A percentile compares a stretch with the other conserved stretches of the same genome.
Conservation (phyloP, 2,113 vertebrate species). For the Cyanoramphus novaezelandiae region DNA sequence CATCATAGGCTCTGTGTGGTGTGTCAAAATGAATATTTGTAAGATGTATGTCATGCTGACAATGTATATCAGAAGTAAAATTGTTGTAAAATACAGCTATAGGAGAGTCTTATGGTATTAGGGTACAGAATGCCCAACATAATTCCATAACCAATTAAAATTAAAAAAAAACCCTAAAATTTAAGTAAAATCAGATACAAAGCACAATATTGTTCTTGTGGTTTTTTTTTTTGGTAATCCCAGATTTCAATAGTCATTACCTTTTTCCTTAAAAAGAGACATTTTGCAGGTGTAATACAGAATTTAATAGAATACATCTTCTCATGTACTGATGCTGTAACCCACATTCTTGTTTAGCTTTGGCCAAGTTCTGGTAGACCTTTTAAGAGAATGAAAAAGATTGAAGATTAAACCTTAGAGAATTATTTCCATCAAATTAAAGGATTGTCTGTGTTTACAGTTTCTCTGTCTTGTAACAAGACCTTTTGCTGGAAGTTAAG, state of each 20-base stretch:
- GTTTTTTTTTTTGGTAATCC: neutral
- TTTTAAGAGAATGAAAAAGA: neutral
- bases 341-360: neutral
- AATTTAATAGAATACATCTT: neutral
- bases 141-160: neutral
- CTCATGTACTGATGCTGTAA: neutral
- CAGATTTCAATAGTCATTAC: neutral
- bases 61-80: neutral
- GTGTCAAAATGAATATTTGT: neutral
- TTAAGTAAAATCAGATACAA: neutral
- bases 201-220: neutral
- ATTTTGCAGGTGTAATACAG: neutral
- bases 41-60: neutral
- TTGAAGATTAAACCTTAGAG: neutral
- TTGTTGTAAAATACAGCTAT: neutral
- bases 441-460: neutral
- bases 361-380: neutral
- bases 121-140: neutral
- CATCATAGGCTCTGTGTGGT: neutral
- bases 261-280: neutral
- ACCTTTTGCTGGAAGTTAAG: neutral
- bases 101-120: neutral
- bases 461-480: neutral
- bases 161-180: neutral
- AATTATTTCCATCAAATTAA: neutral